Evolutionary conservation across 1,140 invertebrate genomes (phyloP), one percentile per base, ranked within the genome.

Genomic region (Argopecten irradians): DNA sequence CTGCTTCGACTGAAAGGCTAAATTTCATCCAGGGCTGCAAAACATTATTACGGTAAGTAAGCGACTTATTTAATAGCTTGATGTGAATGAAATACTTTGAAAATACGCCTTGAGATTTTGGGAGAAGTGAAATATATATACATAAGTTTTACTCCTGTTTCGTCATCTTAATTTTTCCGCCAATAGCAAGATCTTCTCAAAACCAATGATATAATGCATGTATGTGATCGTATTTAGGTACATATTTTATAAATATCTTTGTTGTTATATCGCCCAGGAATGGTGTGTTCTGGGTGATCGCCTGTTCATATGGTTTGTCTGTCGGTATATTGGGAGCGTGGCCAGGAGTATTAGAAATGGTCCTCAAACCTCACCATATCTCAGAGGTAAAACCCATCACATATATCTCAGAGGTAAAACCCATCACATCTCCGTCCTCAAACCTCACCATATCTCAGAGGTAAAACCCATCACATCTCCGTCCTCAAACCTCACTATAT

Each of bases 291-390:
- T 92, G 91, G 91, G 35, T 92, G 46, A 88, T 93, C 13, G 90
- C 87, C 22, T 55, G 89, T 11, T 88, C 87, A 0, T 93, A 92
- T 86, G 91, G 90, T 1, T 16, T 92, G 0, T 90, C 92, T 16
- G 28, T 88, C 3, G 92, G 92, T 33, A 89, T 93, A 0, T 84
- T 88, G 16, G 88, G 89, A 0, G 88, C 88, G 32, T 93, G 91
- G 91, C 86, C 90, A 28, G 83, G 89, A 46, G 91, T 92, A 19
- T 87, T 93, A 28, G 90, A 92, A 71, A 89, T 92, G 0, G 91
- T 89, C 34, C 82, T 93, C 8, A 92, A 92, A 28, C 89, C 90
- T 34, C 91, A 91, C 86, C 41, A 71, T 3, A 90, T 93, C 33
- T 88, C 88, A 82, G 89, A 93, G 89, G 91, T 92, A 85, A 35